A percentile compares a stretch with the other conserved stretches of the same genome.
Evolutionary conservation across 2,888 invertebrate species (phyloP).

Genomic region (Dioctria linearis): DNA sequence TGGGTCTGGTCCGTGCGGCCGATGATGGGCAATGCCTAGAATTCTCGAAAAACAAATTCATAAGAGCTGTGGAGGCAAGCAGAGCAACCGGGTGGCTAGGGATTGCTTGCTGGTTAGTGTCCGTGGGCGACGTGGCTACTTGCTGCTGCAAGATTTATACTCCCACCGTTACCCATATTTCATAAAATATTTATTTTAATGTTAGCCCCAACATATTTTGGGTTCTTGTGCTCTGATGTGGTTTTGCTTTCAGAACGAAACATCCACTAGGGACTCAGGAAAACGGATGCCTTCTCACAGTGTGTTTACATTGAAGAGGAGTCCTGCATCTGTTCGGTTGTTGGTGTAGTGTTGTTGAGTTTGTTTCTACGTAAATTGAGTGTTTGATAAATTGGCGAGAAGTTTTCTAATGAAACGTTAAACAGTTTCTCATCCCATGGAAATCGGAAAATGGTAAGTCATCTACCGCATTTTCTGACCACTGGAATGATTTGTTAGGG

Average conservation of each 20-base stretch:
- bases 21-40: not conserved
- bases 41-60: constrained; percentile 29
- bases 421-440: not conserved
- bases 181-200: constrained; percentile 43
- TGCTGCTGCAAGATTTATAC: constrained; percentile 31
- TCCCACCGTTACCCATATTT: constrained; percentile 34
- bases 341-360: not conserved
- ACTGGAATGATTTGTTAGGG: constrained; percentile 27
- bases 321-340: not conserved
- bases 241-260: constrained; percentile 20
- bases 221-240: constrained; percentile 38
- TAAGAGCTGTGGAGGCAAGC: constrained; percentile 3
- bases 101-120: not conserved
- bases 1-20: constrained; percentile 4
- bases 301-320: not conserved
- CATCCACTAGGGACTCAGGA: not conserved
- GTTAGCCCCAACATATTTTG: constrained; percentile 40
- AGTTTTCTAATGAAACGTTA: constrained; percentile 39
- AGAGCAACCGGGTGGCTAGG: not conserved
- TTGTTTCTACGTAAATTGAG: constrained; percentile 25
- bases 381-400: constrained; percentile 37
- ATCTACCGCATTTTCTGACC: constrained; percentile 22
- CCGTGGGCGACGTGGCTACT: constrained; percentile 28
- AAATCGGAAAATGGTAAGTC: constrained; percentile 1
- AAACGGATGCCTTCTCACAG: not conserved